Evolutionary conservation across 53 echinoderm and acorn worm species (phyloP), one percentile per base, ranked within the genome.

Genomic region (Hippasteria phrygiana): DNA sequence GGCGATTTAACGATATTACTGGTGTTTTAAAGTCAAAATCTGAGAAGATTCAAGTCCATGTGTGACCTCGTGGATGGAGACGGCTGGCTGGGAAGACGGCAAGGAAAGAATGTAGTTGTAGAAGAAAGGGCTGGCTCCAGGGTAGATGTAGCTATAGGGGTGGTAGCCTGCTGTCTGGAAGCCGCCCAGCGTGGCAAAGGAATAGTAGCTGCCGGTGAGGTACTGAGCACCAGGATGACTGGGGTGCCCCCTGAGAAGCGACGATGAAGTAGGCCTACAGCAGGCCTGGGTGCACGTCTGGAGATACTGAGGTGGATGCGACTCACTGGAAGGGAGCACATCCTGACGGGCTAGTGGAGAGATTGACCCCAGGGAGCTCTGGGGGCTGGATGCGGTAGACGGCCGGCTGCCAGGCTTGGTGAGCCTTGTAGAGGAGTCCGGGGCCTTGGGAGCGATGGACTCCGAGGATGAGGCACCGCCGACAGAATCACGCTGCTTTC

Each of bases 61-160:
- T 50, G 76, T 53, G 35, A 67, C 37, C 8, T 76, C 34, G 28
- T 50, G 31, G 6, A 53, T 50, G 14, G 76, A 32, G n/a, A 24
- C 26, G 2, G 26, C 26, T 1, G 59, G 26, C 17, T 22, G 26
- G 26, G 59, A 26, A 26, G 54, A 16, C 7, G 50, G n/a, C 76
- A 33, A 20, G 13, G 76, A 51, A 17, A 76, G 34, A 41, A 20
- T 37, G 71, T 46, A 50, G 85, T 85, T 71, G 14, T 67, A 51
- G 27, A 27, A 51, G 51, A 36, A 85, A 18, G 71, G 51, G 10
- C 50, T 64, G 50, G 82, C 47, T 9, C 50, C 85, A 2, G 84
- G 84, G 16, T 84, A 84, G 54, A 69, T 5, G 37, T 85, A 85
- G 37, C 16, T 50, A 50, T 70, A 85, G 8, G 51, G 85, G 35